Percentiles rank a stretch among this genome's conserved stretches.
phyloP scores from a whole-genome alignment of 2,888 invertebrate species.

The Clunio marinus region DNA sequence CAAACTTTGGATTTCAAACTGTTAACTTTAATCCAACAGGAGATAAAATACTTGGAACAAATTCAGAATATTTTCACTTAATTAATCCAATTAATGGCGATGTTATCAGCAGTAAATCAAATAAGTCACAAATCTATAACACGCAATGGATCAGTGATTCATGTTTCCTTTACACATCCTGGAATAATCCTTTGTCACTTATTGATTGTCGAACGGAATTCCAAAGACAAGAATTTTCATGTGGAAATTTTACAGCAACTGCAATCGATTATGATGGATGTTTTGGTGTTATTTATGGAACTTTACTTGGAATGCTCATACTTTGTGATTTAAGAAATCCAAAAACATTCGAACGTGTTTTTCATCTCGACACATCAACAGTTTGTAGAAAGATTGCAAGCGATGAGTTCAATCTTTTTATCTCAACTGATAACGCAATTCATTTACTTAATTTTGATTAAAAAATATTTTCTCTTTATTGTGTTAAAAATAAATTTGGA shows the following conservation, averaged over 20 bases:
- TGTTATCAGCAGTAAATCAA: background rate
- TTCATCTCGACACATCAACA: slow-evolving; percentile 20
- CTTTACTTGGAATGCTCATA: slow-evolving; percentile 24
- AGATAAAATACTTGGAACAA: background rate
- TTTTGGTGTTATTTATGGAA: slow-evolving; percentile 27
- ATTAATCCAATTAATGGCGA: background rate
- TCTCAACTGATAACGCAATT: slow-evolving; percentile 33
- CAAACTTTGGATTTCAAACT: background rate
- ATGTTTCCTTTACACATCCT: slow-evolving; percentile 17
- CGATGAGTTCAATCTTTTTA: slow-evolving; percentile 22
- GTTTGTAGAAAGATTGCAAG: slow-evolving; percentile 3
- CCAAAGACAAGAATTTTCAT: slow-evolving; percentile 1
- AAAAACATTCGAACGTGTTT: slow-evolving; percentile 25
- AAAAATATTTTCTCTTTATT: background rate
- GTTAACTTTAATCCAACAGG: slow-evolving; percentile 26
- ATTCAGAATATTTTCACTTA: background rate
- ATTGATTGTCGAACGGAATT: slow-evolving; percentile 19
- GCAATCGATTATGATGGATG: slow-evolving; percentile 26
- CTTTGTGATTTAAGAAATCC: slow-evolving; percentile 23
- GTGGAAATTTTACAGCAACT: slow-evolving; percentile 31
- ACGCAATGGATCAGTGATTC: slow-evolving; percentile 16
- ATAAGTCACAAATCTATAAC: background rate
- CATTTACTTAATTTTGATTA: slow-evolving; percentile 26
- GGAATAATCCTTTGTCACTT: slow-evolving; percentile 1
- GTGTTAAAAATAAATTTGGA: slow-evolving; percentile 75